Evolutionary conservation across 2,113 vertebrate species (phyloP), one percentile per base, ranked within the genome.

Genomic region (Monarcha castaneiventris): DNA sequence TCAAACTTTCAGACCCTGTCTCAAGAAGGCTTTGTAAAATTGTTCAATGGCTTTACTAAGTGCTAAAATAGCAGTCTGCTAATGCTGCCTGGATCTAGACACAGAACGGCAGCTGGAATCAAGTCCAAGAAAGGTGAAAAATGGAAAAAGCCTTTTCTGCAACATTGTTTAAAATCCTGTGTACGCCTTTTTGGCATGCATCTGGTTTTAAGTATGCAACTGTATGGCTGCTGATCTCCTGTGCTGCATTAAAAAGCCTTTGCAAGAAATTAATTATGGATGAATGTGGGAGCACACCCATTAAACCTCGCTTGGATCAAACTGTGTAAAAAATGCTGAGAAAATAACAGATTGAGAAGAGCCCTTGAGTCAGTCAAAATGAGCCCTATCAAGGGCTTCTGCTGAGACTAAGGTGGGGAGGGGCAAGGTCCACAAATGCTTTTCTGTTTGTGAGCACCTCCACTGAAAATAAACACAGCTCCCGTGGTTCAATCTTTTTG

Each of bases 201-300:
- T 30, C 29, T 46, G 33, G 33, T 49, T 82, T 81, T 43, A 89
- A 52, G 58, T 33, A 63, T 63, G 37, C 39, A 77, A 74, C 78
- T 82, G 8, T 14, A 59, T 0, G 3, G 79, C 74, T 85, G 63
- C 71, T 87, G 20, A 87, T 55, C 51, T 93, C 56, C 61, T 68
- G 23, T 35, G 33, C 29, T 5, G 13, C 67, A 83, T 33, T 63
- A 90, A 87, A 89, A 87, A 87, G 39, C 46, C 74, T 84, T 54
- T n/a, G 74, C 63, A 90, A 94, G 85, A 94, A 82, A 93, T 73
- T 69, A 91, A 91, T 92, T 91, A 94, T 46, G 46, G 84, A 81
- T 91, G 73, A 92, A 91, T 41, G 62, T 84, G 62, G 71, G 62
- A 92, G 72, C 78, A 90, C 29, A 80, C 27, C 46, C 79, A 80